Conservation (phyloP, 2,797 vertebrate genomes). For the Argyrosomus regius region DNA sequence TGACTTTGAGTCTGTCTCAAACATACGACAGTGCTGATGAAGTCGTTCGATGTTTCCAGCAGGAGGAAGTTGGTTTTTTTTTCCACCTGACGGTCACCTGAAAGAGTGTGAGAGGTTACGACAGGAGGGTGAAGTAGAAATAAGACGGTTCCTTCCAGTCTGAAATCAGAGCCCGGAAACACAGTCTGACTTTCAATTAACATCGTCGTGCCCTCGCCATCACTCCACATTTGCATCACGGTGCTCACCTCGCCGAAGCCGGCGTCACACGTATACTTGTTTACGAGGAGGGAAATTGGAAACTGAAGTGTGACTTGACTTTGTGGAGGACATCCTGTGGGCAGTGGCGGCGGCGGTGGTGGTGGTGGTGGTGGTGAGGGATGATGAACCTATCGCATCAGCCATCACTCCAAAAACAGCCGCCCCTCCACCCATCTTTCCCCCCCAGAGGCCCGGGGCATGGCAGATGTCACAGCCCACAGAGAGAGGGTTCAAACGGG, state of each 20-base stretch:
- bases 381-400: constrained; percentile 53
- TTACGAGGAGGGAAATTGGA: constrained; percentile 56
- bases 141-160: constrained; percentile 28
- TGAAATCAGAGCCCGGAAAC: constrained; percentile 56
- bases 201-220: constrained; percentile 47
- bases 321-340: constrained; percentile 59
- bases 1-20: too few relatives aligned
- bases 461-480: constrained; percentile 63
- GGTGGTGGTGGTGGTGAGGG: background rate
- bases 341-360: too few relatives aligned
- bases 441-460: constrained; percentile 17
- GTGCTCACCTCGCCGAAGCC: constrained; percentile 21
- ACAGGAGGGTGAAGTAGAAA: constrained; percentile 19
- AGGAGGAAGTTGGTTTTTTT: background rate
- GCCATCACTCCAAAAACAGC: constrained; percentile 32
- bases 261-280: constrained; percentile 32
- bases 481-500: constrained; percentile 29
- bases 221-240: constrained; percentile 61
- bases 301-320: constrained; percentile 63
- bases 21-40: background rate
- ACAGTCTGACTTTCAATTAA: constrained; percentile 69
- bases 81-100: constrained; percentile 21
- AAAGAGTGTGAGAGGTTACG: background rate
- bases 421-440: background rate
- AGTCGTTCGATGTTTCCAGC: background rate